phyloP scores from a whole-genome alignment of 2,113 vertebrate genomes.

The Trogon melanurus region DNA sequence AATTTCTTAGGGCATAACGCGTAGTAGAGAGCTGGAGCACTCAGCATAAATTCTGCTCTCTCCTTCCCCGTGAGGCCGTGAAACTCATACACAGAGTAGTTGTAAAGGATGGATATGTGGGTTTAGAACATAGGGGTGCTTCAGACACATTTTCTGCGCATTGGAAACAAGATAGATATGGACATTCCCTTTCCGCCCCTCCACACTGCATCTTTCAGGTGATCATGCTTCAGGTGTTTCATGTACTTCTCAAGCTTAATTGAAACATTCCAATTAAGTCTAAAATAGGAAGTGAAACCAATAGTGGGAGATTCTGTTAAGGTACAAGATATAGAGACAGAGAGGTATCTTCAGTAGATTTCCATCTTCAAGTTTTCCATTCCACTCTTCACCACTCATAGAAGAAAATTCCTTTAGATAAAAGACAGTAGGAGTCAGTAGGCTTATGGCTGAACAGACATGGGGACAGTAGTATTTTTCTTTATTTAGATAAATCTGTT shows the following conservation, averaged over 20 bases:
- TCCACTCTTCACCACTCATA: not conserved
- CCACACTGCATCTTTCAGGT: not conserved
- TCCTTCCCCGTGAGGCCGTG: not conserved
- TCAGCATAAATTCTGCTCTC: not conserved
- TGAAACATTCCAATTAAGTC: not conserved
- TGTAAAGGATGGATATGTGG: not conserved
- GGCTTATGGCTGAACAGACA: fast-evolving
- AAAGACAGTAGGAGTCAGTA: not conserved
- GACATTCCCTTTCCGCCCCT: not conserved
- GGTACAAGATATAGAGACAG: not conserved
- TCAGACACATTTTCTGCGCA: not conserved
- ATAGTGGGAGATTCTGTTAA: not conserved
- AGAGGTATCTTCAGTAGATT: not conserved
- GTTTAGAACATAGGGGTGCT: not conserved
- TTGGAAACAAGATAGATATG: not conserved
- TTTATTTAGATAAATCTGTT: not conserved
- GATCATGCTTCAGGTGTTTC: not conserved
- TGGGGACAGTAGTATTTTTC: not conserved
- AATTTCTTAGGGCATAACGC: not conserved
- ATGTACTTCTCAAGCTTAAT: not conserved
- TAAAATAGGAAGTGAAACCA: not conserved
- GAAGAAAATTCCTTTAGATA: not conserved
- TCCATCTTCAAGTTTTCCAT: not conserved
- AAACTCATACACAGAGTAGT: not conserved
- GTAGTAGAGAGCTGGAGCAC: not conserved